These are phyloP conservation scores for Melinopterus prodromus DNA, from an alignment of 2,888 invertebrate species.

Conservation along the genomic window DNA sequence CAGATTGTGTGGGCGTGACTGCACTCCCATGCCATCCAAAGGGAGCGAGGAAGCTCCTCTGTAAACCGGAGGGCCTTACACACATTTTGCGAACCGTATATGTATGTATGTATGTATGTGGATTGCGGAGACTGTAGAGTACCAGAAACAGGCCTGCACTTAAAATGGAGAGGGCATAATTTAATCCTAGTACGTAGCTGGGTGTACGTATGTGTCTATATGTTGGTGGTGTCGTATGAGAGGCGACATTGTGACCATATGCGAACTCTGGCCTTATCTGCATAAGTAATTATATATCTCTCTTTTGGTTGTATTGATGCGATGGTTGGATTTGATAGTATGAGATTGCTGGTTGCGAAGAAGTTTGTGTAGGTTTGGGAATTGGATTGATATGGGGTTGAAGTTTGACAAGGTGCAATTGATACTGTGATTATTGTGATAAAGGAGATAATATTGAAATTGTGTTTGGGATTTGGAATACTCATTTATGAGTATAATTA, in stretches of 20 bases:
- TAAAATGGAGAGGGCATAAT: slow-evolving; percentile 14
- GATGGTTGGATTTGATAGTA: not conserved
- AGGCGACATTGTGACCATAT: not conserved
- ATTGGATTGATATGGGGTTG: not conserved
- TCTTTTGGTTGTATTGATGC: not conserved
- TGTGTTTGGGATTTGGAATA: not conserved
- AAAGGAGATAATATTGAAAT: not conserved
- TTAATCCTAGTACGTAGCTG: slow-evolving; percentile 5
- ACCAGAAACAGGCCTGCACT: slow-evolving; percentile 12
- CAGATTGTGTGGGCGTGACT: slow-evolving; percentile 43
- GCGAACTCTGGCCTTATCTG: not conserved
- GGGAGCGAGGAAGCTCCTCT: slow-evolving; percentile 5
- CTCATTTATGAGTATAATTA: too few relatives aligned
- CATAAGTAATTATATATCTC: not conserved
- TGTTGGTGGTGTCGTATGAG: too few relatives aligned
- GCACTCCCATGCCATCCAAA: slow-evolving; percentile 12
- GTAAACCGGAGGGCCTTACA: not conserved
- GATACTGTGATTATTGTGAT: not conserved
- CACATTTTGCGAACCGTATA: not conserved
- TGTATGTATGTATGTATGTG: not conserved
- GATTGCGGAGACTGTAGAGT: too few relatives aligned
- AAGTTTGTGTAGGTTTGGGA: not conserved
- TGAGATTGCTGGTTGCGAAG: not conserved
- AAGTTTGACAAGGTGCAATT: not conserved
- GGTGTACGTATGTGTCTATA: not conserved